phyloP scores from a whole-genome alignment of 2,888 invertebrate genomes.

The Glyphotaelius pellucidus region DNA sequence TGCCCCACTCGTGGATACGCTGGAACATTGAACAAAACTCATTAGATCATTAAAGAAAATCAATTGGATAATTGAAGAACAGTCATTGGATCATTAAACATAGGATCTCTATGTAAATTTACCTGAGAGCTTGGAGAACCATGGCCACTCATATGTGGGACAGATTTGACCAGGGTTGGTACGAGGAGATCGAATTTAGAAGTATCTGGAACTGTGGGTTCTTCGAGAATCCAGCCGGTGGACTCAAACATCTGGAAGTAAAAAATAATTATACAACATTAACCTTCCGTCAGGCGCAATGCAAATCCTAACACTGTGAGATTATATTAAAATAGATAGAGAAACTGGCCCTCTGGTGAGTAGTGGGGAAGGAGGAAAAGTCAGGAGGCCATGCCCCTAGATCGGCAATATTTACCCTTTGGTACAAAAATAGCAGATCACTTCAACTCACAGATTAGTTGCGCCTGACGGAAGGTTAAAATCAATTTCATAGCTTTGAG shows the following conservation, averaged over 20 bases:
- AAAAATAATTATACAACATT: slow-evolving; percentile 35
- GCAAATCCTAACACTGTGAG: no score
- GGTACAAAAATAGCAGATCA: no score
- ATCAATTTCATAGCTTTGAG: not conserved
- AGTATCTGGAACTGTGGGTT: slow-evolving; percentile 89
- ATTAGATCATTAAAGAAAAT: not conserved
- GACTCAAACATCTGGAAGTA: slow-evolving; percentile 92
- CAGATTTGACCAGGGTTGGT: slow-evolving; percentile 89
- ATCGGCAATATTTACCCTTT: no score
- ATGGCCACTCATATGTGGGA: slow-evolving; percentile 57
- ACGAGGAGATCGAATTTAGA: slow-evolving; percentile 92
- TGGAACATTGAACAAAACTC: not conserved
- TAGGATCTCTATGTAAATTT: not conserved
- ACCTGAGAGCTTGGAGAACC: not conserved
- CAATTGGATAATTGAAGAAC: not conserved
- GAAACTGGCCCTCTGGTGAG: no score
- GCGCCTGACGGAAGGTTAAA: no score
- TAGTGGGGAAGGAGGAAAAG: no score
- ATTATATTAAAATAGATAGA: no score
- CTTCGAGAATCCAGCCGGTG: slow-evolving; percentile 93
- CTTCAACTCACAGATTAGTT: no score
- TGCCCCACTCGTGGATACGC: slow-evolving; percentile 82
- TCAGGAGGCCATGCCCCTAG: no score
- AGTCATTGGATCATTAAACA: not conserved
- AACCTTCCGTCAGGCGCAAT: no score